Conservation (phyloP, 1,140 invertebrate species). For the Drosophila jambulina region DNA sequence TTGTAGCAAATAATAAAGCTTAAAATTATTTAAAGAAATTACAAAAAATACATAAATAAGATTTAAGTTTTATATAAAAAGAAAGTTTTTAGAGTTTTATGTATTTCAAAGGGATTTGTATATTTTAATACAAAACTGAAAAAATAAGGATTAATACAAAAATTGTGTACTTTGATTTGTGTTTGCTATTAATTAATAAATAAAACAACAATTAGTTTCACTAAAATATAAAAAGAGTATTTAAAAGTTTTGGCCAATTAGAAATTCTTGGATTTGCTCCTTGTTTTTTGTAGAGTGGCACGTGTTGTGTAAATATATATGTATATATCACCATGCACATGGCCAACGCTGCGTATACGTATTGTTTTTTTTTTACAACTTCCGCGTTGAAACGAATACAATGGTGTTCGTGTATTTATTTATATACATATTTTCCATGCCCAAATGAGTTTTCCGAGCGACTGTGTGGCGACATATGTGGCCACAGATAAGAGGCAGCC, state of each 20-base stretch:
- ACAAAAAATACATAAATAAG: not conserved
- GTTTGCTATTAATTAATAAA: not conserved
- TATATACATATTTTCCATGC: slow-evolving; percentile 61
- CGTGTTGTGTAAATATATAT: slow-evolving; percentile 30
- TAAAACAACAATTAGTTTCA: not conserved
- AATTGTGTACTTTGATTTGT: not conserved
- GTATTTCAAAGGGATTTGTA: not conserved
- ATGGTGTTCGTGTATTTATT: slow-evolving; percentile 18
- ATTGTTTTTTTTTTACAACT: slow-evolving; percentile 64
- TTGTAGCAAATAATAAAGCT: no score
- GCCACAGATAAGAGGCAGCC: slow-evolving; percentile 59
- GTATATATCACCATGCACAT: slow-evolving; percentile 3
- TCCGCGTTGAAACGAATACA: slow-evolving; percentile 48
- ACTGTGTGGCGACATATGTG: slow-evolving; percentile 78
- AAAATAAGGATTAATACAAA: no score
- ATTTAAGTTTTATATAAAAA: not conserved
- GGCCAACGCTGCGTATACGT: slow-evolving; percentile 52
- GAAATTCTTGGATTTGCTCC: not conserved
- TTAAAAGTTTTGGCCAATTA: not conserved
- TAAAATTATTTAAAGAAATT: no score
- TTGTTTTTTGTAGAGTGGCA: slow-evolving; percentile 36
- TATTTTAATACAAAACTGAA: not conserved
- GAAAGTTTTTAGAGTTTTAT: not conserved
- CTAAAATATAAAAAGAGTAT: slow-evolving; percentile 12
- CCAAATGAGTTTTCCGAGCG: slow-evolving; percentile 69